These are phyloP conservation scores for Cantharis lateralis DNA, from an alignment of 2,888 invertebrate genomes.

Conservation along the genomic window DNA sequence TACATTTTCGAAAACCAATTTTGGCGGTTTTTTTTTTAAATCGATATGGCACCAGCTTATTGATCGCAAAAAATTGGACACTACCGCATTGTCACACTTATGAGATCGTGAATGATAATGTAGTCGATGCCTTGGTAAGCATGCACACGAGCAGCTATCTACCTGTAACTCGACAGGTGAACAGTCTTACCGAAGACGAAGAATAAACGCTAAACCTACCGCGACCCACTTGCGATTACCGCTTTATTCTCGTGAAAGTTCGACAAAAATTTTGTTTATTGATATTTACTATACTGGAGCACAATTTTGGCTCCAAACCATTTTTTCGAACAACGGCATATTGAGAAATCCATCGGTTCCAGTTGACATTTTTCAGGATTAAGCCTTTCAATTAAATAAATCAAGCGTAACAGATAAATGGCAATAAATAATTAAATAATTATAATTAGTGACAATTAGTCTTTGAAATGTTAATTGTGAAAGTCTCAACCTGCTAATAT, in stretches of 20 bases:
- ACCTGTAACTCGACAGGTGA: slow-evolving; percentile 36
- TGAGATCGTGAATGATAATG: slow-evolving; percentile 14
- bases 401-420: neutral
- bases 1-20: neutral
- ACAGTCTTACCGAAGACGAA: slow-evolving; percentile 29
- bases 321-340: neutral
- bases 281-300: neutral
- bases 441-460: neutral
- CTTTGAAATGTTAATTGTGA: neutral
- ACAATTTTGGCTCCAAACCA: neutral
- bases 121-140: slow-evolving; percentile 5
- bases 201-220: slow-evolving; percentile 29
- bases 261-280: slow-evolving; percentile 3
- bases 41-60: neutral
- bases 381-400: neutral
- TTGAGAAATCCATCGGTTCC: neutral
- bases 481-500: neutral
- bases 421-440: neutral
- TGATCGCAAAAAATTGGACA: slow-evolving; percentile 1
- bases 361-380: neutral
- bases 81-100: slow-evolving; percentile 23
- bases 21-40: neutral
- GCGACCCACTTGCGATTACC: slow-evolving; percentile 38
- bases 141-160: slow-evolving; percentile 30
- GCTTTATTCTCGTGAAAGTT: slow-evolving; percentile 35